phyloP scores from a whole-genome alignment of 64 coral and sea anemone species.

The Cladopsammia gracilis region DNA sequence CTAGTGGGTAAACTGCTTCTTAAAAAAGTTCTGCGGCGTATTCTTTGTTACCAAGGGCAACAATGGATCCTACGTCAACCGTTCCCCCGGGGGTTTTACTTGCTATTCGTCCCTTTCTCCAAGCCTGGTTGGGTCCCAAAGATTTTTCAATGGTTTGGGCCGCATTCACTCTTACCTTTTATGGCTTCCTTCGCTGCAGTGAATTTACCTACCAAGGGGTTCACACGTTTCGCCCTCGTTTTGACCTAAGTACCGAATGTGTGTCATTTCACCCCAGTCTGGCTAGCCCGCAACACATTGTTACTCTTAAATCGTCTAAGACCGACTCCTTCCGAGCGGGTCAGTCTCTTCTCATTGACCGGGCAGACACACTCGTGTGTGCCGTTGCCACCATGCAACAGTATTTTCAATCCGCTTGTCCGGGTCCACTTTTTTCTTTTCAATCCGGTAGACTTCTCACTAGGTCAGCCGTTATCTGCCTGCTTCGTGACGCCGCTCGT shows the following conservation, averaged over 20 bases:
- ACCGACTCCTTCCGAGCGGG: not conserved
- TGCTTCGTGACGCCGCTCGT: not conserved
- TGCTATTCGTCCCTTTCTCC: too few relatives aligned
- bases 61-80: too few relatives aligned
- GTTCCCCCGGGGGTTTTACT: too few relatives aligned
- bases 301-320: not conserved
- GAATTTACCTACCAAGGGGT: not conserved
- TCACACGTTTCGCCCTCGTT: not conserved
- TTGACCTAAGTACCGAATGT: not conserved
- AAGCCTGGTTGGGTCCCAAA: too few relatives aligned
- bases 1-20: too few relatives aligned
- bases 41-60: too few relatives aligned
- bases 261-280: conserved; percentile 6
- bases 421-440: too few relatives aligned
- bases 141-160: too few relatives aligned
- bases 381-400: not conserved
- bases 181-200: not conserved
- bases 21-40: too few relatives aligned
- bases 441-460: too few relatives aligned
- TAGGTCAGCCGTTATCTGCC: too few relatives aligned
- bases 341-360: not conserved
- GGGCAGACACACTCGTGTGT: not conserved
- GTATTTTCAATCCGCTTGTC: not conserved
- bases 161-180: too few relatives aligned
- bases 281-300: not conserved